Conservation (phyloP, 2,797 vertebrate species). For the Tokudaia tokunoshimensis region DNA sequence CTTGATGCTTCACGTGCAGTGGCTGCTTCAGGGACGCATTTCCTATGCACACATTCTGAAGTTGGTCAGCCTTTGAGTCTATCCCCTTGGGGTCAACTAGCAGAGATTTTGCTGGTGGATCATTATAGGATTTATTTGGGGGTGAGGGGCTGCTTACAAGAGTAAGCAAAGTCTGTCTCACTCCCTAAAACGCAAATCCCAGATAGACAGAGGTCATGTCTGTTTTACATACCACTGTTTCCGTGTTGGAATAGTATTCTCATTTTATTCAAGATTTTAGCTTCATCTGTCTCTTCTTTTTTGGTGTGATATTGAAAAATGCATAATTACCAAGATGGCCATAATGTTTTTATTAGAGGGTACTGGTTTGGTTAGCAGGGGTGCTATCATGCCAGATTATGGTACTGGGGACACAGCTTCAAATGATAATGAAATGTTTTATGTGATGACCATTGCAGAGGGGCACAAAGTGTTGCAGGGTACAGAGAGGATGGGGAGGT, state of each 20-base stretch:
- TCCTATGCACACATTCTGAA: background rate
- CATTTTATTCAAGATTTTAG: background rate
- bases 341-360: background rate
- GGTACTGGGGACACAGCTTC: background rate
- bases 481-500: background rate
- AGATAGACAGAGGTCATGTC: background rate
- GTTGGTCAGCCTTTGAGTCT: background rate
- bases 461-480: background rate
- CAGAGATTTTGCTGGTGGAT: background rate
- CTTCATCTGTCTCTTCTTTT: constrained; percentile 11
- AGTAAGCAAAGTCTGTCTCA: background rate
- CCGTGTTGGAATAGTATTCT: background rate
- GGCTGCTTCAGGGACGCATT: background rate
- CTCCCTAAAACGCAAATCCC: background rate
- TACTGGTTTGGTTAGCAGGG: background rate
- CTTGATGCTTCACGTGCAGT: no score
- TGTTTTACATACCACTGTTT: background rate
- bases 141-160: background rate
- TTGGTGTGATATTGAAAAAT: background rate
- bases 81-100: background rate
- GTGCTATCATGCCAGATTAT: background rate
- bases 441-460: background rate
- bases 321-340: background rate
- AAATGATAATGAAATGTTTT: background rate
- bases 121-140: background rate